phyloP scores from a whole-genome alignment of 2,888 invertebrate species.

The Pediacus dermestoides region DNA sequence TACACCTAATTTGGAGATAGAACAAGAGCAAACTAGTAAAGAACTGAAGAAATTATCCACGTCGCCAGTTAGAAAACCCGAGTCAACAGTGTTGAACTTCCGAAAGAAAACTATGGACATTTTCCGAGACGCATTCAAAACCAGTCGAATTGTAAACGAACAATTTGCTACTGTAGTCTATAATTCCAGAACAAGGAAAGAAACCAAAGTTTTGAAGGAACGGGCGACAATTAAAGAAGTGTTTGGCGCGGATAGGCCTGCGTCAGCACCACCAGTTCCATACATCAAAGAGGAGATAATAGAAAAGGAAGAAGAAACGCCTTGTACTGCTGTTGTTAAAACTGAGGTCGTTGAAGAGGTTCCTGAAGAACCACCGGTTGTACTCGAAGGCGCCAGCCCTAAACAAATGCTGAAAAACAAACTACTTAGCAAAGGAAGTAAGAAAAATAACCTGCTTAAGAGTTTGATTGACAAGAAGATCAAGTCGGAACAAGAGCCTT shows the following conservation, averaged over 20 bases:
- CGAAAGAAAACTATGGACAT: constrained; percentile 66
- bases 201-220: constrained; percentile 68
- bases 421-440: constrained; percentile 28
- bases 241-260: constrained; percentile 76
- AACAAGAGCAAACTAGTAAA: constrained; percentile 51
- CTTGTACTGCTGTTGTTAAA: constrained; percentile 28
- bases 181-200: constrained; percentile 71
- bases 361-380: constrained; percentile 15
- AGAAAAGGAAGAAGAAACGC: constrained; percentile 25
- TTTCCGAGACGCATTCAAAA: constrained; percentile 64
- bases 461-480: constrained; percentile 35
- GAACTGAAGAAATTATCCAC: constrained; percentile 30
- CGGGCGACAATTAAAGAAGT: constrained; percentile 78
- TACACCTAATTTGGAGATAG: constrained; percentile 60
- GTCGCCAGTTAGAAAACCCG: constrained; percentile 51
- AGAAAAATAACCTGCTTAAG: constrained; percentile 37
- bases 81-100: constrained; percentile 62
- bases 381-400: constrained; percentile 20
- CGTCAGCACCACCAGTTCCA: constrained; percentile 74
- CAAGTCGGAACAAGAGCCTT: constrained; percentile 35
- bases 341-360: constrained; percentile 43
- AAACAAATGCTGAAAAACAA: constrained; percentile 35
- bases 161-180: constrained; percentile 68
- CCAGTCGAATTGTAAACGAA: constrained; percentile 59
- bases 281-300: constrained; percentile 50